Conservation (phyloP, 2,797 vertebrate species). For the Morus bassanus region DNA sequence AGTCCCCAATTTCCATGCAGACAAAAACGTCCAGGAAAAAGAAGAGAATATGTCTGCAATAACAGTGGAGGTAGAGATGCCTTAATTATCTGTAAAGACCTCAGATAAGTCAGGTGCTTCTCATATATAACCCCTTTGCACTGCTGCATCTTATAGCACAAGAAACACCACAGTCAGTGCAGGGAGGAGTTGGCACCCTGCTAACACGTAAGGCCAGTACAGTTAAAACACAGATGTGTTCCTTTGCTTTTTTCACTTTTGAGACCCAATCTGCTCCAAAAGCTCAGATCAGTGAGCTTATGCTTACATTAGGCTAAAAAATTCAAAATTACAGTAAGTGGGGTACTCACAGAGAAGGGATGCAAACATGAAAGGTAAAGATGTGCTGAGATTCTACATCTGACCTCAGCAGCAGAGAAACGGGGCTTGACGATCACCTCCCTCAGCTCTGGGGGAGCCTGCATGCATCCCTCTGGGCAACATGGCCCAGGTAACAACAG, state of each 20-base stretch:
- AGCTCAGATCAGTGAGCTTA: not conserved
- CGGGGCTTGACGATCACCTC: accelerated
- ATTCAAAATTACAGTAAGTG: not conserved
- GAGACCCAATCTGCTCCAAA: not conserved
- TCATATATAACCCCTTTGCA: not conserved
- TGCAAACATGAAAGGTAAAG: not conserved
- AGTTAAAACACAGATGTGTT: not conserved
- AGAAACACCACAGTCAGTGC: not conserved
- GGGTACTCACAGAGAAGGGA: not conserved
- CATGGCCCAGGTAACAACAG: not conserved
- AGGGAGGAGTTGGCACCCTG: not conserved
- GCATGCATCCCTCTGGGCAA: not conserved
- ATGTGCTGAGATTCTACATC: not conserved
- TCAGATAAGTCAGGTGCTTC: not conserved
- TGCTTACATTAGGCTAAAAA: not conserved
- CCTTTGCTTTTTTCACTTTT: not conserved
- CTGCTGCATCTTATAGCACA: not conserved
- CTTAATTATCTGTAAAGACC: not conserved
- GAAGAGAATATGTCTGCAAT: not conserved
- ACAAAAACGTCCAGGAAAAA: not conserved
- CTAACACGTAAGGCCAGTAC: not conserved
- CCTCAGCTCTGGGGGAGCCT: not conserved
- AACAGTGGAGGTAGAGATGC: not conserved
- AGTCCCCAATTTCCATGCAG: not conserved
- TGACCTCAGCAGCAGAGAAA: not conserved